Evolutionary conservation across 2,888 invertebrate genomes (phyloP).

Genomic region (Epistrophella euchroma): DNA sequence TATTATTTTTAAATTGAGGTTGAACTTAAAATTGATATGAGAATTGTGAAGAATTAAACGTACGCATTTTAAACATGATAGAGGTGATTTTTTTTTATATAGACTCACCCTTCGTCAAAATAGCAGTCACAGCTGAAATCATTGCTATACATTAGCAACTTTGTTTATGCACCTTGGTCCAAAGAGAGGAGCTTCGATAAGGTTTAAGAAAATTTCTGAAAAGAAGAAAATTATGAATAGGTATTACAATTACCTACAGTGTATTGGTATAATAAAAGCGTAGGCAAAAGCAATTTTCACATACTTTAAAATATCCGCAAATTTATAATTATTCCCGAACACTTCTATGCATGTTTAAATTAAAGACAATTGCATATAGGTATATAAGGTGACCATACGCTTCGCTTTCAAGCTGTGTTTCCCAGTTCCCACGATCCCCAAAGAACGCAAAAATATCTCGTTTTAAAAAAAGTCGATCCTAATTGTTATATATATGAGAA

Average conservation of each 20-base stretch:
- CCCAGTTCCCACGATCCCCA: too few species aligned
- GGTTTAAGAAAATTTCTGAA: background rate
- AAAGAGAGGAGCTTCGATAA: background rate
- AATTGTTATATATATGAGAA: too few species aligned
- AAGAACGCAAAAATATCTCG: too few species aligned
- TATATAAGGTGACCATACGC: too few species aligned
- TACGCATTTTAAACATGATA: background rate
- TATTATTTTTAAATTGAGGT: constrained; percentile 41
- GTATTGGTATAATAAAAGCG: too few species aligned
- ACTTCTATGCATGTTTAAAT: too few species aligned
- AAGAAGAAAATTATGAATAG: background rate
- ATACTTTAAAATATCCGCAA: too few species aligned
- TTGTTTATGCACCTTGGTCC: constrained; percentile 43
- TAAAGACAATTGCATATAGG: too few species aligned
- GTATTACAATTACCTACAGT: background rate
- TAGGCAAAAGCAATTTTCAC: too few species aligned
- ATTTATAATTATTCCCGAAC: too few species aligned
- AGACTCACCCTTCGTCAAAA: constrained; percentile 68
- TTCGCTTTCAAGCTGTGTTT: too few species aligned
- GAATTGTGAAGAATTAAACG: background rate
- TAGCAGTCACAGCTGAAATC: constrained; percentile 65
- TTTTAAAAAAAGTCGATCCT: too few species aligned
- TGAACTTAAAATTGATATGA: background rate
- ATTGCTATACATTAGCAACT: constrained; percentile 73
- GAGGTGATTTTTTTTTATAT: background rate